phyloP scores from a whole-genome alignment of 2,113 vertebrate genomes.

The Gobiocypris rarus region DNA sequence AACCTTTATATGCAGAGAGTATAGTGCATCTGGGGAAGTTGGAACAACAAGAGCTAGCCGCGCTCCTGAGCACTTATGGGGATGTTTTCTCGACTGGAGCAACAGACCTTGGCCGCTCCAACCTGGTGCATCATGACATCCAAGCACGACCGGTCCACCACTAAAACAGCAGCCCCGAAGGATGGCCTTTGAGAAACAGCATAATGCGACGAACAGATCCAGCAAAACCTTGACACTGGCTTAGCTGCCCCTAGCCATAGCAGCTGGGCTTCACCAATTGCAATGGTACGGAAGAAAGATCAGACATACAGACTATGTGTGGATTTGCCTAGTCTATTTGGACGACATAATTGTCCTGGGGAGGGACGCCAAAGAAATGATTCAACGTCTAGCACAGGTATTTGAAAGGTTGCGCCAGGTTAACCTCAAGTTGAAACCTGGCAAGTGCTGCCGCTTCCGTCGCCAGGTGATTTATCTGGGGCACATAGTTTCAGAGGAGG shows the following conservation, averaged over 20 bases:
- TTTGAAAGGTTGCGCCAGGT: constrained; percentile 36
- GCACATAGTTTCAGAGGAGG: not conserved
- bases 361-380: not conserved
- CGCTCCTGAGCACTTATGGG: no score
- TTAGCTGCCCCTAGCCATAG: constrained; percentile 25
- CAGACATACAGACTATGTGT: no score
- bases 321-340: not conserved
- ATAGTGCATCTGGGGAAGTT: no score
- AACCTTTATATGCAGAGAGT: no score
- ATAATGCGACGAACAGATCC: constrained; percentile 35
- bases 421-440: constrained; percentile 51
- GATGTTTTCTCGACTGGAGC: no score
- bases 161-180: constrained; percentile 47
- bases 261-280: not conserved
- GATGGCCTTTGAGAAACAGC: constrained; percentile 49
- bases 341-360: not conserved
- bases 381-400: constrained; percentile 10
- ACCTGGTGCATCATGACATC: constrained; percentile 57
- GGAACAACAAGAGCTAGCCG: no score
- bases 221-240: constrained; percentile 31
- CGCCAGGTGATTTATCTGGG: not conserved
- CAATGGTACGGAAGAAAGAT: no score
- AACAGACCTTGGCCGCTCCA: constrained; percentile 44
- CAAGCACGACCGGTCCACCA: not conserved
- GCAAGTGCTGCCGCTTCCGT: constrained; percentile 15